Conservation (phyloP, 2,113 vertebrate genomes). For the Bubo bubo region DNA sequence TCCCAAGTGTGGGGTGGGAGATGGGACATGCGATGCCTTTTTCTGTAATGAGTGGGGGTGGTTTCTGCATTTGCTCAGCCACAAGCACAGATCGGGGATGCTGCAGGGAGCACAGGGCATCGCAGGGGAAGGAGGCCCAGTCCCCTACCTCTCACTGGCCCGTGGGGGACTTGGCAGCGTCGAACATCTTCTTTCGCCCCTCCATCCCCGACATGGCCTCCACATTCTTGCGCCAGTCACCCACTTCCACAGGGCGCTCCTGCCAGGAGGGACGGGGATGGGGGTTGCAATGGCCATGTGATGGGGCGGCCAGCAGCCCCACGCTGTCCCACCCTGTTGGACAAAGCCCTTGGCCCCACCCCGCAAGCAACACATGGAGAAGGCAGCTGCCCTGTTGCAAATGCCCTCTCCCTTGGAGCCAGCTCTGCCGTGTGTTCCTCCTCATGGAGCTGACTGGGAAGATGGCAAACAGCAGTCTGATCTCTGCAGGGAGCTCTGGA, state of each 20-base stretch:
- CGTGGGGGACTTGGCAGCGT: slow-evolving; percentile 85
- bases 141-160: slow-evolving; percentile 74
- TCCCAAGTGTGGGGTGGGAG: neutral
- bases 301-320: neutral
- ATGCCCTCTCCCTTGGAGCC: neutral
- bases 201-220: slow-evolving; percentile 98
- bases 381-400: neutral
- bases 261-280: neutral
- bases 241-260: slow-evolving; percentile 91
- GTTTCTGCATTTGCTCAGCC: neutral
- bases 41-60: rapidly evolving
- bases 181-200: slow-evolving; percentile 96
- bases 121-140: rapidly evolving
- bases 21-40: neutral
- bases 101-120: neutral
- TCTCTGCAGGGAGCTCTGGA: neutral
- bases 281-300: rapidly evolving
- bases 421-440: rapidly evolving
- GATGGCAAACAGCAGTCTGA: rapidly evolving
- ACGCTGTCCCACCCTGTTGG: rapidly evolving
- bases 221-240: slow-evolving; percentile 96
- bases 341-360: rapidly evolving
- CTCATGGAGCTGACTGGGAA: rapidly evolving
- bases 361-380: rapidly evolving
- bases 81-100: neutral